phyloP scores from a whole-genome alignment of 2,797 vertebrate species.

The Erpetoichthys calabaricus region DNA sequence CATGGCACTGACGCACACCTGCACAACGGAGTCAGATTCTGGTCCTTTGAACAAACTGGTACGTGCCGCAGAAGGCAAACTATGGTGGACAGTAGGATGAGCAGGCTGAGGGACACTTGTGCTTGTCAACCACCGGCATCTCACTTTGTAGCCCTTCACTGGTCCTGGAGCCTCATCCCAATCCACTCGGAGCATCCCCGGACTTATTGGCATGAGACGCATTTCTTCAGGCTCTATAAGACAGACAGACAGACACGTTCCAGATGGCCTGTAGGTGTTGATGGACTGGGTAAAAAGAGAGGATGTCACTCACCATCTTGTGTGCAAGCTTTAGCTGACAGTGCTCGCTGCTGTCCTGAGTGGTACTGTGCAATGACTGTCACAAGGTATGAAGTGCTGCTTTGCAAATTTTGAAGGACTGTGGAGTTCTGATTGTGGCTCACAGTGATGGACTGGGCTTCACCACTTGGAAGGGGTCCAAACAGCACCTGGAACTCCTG shows the following conservation, averaged over 20 bases:
- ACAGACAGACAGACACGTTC: too few species aligned
- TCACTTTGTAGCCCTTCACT: conserved; percentile 22
- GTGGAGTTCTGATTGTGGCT: conserved; percentile 55
- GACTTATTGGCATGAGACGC: too few species aligned
- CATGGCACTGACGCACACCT: conserved; percentile 29
- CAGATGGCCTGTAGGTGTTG: too few species aligned
- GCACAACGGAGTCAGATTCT: conserved; percentile 15
- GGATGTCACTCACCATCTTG: conserved; percentile 49
- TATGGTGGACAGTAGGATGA: conserved; percentile 4
- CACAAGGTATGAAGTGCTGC: conserved; percentile 76
- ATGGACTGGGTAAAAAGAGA: too few species aligned
- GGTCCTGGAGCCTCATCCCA: conserved; percentile 20
- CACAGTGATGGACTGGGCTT: conserved; percentile 42
- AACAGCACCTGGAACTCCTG: conserved; percentile 62
- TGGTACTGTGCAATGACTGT: conserved; percentile 63
- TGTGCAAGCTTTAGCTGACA: conserved; percentile 82
- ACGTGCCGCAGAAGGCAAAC: conserved; percentile 20
- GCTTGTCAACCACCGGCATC: conserved; percentile 23
- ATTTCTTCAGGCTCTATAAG: too few species aligned
- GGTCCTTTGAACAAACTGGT: conserved; percentile 22
- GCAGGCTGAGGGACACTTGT: too few species aligned
- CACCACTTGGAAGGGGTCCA: conserved; percentile 57
- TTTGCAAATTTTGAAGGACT: conserved; percentile 57
- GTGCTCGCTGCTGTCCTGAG: conserved; percentile 66
- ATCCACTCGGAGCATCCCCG: too few species aligned